Evolutionary conservation across 92 coral and sea anemone species (phyloP).

Genomic region (Meandrina meandrites): DNA sequence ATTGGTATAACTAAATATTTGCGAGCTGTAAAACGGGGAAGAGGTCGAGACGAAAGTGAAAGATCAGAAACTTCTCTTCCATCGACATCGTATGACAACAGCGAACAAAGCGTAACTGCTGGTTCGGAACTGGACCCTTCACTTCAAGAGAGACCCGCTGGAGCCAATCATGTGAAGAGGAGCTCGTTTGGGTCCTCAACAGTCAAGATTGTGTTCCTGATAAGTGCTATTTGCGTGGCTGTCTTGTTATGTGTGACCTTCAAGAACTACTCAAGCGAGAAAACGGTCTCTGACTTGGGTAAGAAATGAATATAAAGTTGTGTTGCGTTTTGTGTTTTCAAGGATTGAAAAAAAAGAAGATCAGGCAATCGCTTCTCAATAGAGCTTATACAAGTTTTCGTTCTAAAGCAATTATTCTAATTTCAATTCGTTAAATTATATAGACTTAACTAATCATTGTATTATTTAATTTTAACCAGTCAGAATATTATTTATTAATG

Average conservation of each 20-base stretch:
- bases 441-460: not conserved
- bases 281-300: slow-evolving; percentile 20
- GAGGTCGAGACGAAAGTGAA: slow-evolving; percentile 30
- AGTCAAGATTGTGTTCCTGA: slow-evolving; percentile 24
- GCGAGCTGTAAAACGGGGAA: not conserved
- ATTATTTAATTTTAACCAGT: not conserved
- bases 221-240: slow-evolving; percentile 43
- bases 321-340: not conserved
- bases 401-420: not conserved
- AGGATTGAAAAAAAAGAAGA: not conserved
- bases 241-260: slow-evolving; percentile 33
- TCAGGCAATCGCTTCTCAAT: not conserved
- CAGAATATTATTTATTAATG: not conserved
- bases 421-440: not conserved
- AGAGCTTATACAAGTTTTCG: not conserved
- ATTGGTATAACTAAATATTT: slow-evolving; percentile 5
- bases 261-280: slow-evolving; percentile 31
- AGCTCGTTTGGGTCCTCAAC: slow-evolving; percentile 35
- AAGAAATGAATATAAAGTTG: slow-evolving; percentile 4
- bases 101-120: not conserved
- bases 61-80: slow-evolving; percentile 14
- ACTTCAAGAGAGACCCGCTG: slow-evolving; percentile 45
- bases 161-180: slow-evolving; percentile 31
- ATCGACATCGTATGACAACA: not conserved
- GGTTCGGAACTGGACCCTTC: slow-evolving; percentile 18